Percentiles rank a stretch among this genome's conserved stretches.
These are phyloP conservation scores for Menura novaehollandiae DNA, from an alignment of 2,113 vertebrate genomes.

Conservation along the genomic window DNA sequence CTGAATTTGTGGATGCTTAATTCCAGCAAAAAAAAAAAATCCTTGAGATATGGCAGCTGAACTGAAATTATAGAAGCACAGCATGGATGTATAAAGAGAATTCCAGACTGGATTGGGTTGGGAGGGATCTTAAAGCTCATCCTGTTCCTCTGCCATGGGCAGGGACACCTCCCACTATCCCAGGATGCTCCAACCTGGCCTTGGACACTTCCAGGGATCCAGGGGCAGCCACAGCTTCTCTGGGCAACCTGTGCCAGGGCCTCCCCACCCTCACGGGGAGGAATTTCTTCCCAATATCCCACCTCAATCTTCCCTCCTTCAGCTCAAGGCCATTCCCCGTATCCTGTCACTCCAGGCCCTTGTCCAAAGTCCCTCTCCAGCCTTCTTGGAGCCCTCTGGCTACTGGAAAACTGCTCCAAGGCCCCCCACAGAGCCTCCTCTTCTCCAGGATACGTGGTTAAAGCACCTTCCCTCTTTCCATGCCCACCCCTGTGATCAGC, in stretches of 20 bases:
- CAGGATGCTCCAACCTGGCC: neutral
- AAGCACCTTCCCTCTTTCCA: neutral
- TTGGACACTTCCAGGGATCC: neutral
- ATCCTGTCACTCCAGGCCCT: neutral
- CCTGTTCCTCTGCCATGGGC: neutral
- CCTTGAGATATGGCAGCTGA: neutral
- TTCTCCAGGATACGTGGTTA: too few relatives aligned
- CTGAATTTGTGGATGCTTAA: neutral
- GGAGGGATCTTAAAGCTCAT: neutral
- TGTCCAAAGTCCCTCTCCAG: neutral
- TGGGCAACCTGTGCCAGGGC: neutral
- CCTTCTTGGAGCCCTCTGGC: neutral
- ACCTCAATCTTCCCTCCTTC: neutral
- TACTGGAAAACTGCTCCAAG: neutral
- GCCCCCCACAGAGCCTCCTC: neutral
- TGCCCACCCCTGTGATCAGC: fast-evolving
- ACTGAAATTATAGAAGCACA: fast-evolving
- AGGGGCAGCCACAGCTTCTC: neutral
- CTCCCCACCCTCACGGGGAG: neutral
- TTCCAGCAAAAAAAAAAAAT: neutral
- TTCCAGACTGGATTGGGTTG: neutral
- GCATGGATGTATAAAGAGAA: neutral
- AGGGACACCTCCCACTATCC: neutral
- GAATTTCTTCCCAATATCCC: neutral
- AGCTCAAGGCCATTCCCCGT: neutral